Evolutionary conservation across 2,113 vertebrate genomes (phyloP).

Genomic region (Marcusenius ussheri): DNA sequence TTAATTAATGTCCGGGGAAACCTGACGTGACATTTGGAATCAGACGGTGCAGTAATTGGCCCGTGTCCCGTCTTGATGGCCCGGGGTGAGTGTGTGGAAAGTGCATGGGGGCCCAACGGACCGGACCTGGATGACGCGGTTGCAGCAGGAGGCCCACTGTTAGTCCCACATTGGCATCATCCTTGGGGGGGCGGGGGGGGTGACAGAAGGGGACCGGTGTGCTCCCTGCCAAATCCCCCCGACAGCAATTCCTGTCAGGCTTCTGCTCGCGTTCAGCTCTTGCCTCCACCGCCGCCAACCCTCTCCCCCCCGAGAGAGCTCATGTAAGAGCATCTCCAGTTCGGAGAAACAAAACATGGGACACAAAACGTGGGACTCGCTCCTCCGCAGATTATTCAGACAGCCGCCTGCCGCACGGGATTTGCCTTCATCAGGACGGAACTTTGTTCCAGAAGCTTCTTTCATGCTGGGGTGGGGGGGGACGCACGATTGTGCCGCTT

Average conservation of each 20-base stretch:
- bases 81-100: neutral
- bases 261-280: neutral
- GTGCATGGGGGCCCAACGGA: neutral
- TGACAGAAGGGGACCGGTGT: neutral
- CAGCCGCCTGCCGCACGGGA: neutral
- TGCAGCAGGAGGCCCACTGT: neutral
- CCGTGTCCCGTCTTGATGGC: neutral
- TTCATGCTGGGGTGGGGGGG: neutral
- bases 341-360: neutral
- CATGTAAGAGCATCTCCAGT: neutral
- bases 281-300: neutral
- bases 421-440: neutral
- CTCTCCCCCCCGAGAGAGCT: neutral
- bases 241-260: neutral
- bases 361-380: neutral
- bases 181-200: neutral
- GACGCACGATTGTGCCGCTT: neutral
- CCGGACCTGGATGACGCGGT: neutral
- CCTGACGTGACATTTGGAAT: neutral
- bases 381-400: neutral
- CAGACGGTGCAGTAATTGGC: conserved; percentile 1
- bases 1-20: neutral
- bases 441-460: neutral
- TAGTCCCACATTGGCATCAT: neutral
- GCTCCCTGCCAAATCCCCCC: neutral